Base-by-base conservation (phyloP, 1,140 invertebrate genomes). In the Muscidifurax raptorellus region DNA sequence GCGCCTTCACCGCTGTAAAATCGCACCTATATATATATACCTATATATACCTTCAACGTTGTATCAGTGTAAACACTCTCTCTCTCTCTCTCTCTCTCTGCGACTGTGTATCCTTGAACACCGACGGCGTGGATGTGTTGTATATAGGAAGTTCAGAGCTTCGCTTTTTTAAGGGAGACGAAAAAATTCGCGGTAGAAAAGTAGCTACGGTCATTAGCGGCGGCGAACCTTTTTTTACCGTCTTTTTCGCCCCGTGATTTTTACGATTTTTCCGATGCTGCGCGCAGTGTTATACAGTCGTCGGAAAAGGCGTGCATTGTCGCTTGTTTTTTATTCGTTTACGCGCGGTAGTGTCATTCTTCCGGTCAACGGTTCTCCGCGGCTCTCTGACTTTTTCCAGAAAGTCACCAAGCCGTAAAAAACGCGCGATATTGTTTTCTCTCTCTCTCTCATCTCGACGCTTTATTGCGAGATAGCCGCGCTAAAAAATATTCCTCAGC, bases 1-100 rank as follows among this genome's bases (percentile, higher is more conserved):
- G 86, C 83, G 44, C 64, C 36, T 18, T 77, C 78, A 47, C 66
- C 82, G 85, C 77, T 82, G 67, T 86, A 85, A 88, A 83, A 80
- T 80, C 52, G 40, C 83, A 74, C 74, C 44, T 79, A 28, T 28
- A 27, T 13, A 4, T 10, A 9, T 36, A 15, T 7, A n/a, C 32
- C 1, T 32, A 18, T 30, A 30, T 27, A 44, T 5, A 40, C 36
- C 36, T 40, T n/a, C n/a, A n/a, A n/a, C 36, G 36, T 9, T 40
- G n/a, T n/a, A n/a, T n/a, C n/a, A n/a, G n/a, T n/a, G n/a, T n/a
- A n/a, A n/a, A n/a, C n/a, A n/a, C n/a, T n/a, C n/a, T n/a, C n/a
- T n/a, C n/a, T n/a, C n/a, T n/a, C n/a, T n/a, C n/a, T n/a, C n/a
- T n/a, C 40, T 32, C 27, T 69, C 66, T 9, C 40, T 2, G 30